These are phyloP conservation scores for Ennomos fuscantarius DNA, from an alignment of 2,888 invertebrate genomes.

Conservation along the genomic window DNA sequence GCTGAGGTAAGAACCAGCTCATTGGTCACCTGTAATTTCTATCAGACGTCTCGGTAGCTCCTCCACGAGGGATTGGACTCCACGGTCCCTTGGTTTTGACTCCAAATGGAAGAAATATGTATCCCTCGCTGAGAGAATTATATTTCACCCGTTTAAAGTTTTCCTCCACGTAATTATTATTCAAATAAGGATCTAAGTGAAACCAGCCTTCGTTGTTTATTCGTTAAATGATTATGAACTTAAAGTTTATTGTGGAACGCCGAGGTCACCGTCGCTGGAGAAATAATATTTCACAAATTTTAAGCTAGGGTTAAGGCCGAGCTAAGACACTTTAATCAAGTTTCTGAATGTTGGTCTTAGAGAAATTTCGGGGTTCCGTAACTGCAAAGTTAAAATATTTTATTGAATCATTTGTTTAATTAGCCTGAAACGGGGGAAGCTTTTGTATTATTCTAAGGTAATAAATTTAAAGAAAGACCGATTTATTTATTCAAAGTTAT, in stretches of 20 bases:
- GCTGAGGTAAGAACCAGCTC: no score
- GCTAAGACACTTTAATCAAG: constrained; percentile 21
- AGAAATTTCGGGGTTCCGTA: constrained; percentile 1
- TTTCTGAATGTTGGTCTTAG: constrained; percentile 13
- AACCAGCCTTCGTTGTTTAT: constrained; percentile 8
- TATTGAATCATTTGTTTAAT: neutral
- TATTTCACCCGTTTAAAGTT: no score
- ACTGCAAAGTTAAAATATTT: neutral
- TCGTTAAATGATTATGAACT: constrained; percentile 17
- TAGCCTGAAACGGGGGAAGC: no score
- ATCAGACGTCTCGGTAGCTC: no score
- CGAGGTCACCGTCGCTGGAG: constrained; percentile 10
- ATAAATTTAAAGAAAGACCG: no score
- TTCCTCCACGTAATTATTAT: neutral
- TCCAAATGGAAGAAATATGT: no score
- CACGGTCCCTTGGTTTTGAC: no score
- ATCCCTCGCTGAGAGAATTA: no score
- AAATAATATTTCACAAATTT: constrained; percentile 26
- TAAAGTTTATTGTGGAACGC: constrained; percentile 12
- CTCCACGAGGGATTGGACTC: no score
- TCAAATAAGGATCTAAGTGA: neutral
- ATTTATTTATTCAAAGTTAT: no score
- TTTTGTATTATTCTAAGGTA: no score
- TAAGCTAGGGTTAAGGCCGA: constrained; percentile 14
- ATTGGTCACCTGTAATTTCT: no score